Percentiles rank a stretch among this genome's conserved stretches.
These are phyloP conservation scores for Conger conger DNA, from an alignment of 2,113 vertebrate genomes.

Conservation along the genomic window DNA sequence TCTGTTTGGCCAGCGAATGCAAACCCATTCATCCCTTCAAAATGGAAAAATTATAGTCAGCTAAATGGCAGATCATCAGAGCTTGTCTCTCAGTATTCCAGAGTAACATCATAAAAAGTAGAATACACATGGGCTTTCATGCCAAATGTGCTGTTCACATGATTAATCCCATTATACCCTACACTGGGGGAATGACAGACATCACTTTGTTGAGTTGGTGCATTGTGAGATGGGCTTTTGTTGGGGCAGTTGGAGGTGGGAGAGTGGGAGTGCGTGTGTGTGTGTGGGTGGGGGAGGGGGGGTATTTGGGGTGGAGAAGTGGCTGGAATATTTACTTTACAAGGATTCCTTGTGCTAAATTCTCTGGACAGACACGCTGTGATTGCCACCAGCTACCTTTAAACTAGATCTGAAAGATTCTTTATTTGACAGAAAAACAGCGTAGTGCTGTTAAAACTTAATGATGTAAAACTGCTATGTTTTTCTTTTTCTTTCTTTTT, in stretches of 20 bases:
- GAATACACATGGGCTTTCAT: constrained; percentile 47
- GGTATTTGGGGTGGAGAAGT: constrained; percentile 35
- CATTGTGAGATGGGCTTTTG: constrained; percentile 57
- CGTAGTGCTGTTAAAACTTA: constrained; percentile 52
- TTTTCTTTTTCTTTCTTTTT: constrained; percentile 52
- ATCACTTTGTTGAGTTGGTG: constrained; percentile 49
- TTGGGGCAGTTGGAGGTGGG: constrained; percentile 25
- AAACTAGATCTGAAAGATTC: constrained; percentile 60
- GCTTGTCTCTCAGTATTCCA: constrained; percentile 41
- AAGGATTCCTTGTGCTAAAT: neutral
- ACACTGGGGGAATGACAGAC: constrained; percentile 60
- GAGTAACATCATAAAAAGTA: constrained; percentile 56
- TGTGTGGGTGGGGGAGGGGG: neutral
- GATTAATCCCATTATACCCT: constrained; percentile 67
- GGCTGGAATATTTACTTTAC: neutral
- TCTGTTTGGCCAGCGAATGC: neutral
- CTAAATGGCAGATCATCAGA: constrained; percentile 51
- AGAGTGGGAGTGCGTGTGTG: neutral
- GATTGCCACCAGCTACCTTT: neutral
- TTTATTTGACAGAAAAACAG: constrained; percentile 36
- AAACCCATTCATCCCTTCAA: constrained; percentile 19
- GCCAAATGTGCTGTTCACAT: constrained; percentile 53
- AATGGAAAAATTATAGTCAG: constrained; percentile 41
- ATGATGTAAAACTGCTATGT: constrained; percentile 56
- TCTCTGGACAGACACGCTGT: neutral